Evolutionary conservation across 1,140 invertebrate genomes (phyloP).

Genomic region (Acromyrmex charruanus): DNA sequence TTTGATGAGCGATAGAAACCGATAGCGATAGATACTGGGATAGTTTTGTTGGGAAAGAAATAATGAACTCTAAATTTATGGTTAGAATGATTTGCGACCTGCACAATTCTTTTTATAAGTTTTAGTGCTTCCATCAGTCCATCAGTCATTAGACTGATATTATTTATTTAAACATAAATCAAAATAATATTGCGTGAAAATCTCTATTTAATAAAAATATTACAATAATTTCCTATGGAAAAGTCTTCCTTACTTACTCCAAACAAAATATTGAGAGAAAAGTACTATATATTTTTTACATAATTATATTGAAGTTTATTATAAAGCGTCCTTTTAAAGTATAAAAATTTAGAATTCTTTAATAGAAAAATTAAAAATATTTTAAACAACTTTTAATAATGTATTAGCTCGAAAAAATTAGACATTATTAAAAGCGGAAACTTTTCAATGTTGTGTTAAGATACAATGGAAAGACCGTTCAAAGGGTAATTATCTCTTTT

Average conservation of each 20-base stretch:
- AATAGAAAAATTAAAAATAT: not conserved
- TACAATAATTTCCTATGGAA: not conserved
- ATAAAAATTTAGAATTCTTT: constrained; percentile 6
- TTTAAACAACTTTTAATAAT: constrained; percentile 28
- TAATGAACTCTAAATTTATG: not conserved
- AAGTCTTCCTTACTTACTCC: not conserved
- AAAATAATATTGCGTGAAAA: not conserved
- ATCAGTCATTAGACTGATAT: not conserved
- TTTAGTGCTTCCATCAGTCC: not conserved
- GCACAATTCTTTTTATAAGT: not conserved
- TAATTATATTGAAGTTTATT: constrained; percentile 10
- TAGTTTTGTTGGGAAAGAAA: not conserved
- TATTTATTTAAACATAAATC: not conserved
- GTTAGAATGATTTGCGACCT: not conserved
- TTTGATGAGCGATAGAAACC: not conserved
- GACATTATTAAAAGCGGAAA: not conserved
- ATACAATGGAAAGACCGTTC: not conserved
- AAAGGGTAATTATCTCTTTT: constrained; percentile 27
- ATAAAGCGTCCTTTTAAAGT: not conserved
- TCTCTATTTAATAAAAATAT: not conserved
- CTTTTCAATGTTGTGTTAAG: not conserved
- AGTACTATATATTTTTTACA: not conserved
- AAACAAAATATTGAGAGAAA: not conserved
- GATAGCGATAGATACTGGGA: not conserved
- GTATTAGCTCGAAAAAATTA: not conserved